Evolutionary conservation across 1,140 invertebrate species (phyloP).

Genomic region (Drosophila nasuta): DNA sequence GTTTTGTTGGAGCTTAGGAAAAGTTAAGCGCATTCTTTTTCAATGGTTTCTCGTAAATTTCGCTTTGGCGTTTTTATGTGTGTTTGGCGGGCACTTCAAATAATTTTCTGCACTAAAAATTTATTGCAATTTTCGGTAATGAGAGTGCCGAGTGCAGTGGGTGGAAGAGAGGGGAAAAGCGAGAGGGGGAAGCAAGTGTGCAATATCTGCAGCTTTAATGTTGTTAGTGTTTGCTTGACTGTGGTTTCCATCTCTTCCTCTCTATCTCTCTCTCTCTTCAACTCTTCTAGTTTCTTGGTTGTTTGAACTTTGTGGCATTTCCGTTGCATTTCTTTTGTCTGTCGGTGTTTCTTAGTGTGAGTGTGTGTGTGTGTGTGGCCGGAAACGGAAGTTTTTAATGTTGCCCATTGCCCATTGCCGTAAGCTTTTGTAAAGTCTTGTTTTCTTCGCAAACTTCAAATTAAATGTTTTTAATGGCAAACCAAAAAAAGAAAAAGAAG

Average conservation of each 20-base stretch:
- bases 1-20: slow-evolving; percentile 47
- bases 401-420: slow-evolving; percentile 67
- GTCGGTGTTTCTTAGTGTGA: slow-evolving; percentile 9
- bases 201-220: slow-evolving; percentile 55
- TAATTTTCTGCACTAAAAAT: slow-evolving; percentile 78
- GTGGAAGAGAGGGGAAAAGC: slow-evolving; percentile 1
- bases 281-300: slow-evolving; percentile 55
- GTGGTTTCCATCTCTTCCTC: slow-evolving; percentile 42
- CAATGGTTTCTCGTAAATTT: slow-evolving; percentile 72
- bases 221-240: slow-evolving; percentile 76
- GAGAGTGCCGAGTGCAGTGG: slow-evolving; percentile 64
- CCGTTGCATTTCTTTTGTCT: slow-evolving; percentile 75
- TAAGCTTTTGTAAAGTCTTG: slow-evolving; percentile 47
- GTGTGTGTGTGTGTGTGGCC: slow-evolving; percentile 51
- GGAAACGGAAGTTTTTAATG: slow-evolving; percentile 83
- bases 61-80: slow-evolving; percentile 76
- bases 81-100: slow-evolving; percentile 77
- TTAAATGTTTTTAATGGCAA: slow-evolving; percentile 66
- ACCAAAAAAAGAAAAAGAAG: slow-evolving; percentile 33
- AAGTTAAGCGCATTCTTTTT: slow-evolving; percentile 65
- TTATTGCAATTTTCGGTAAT: slow-evolving; percentile 82
- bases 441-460: slow-evolving; percentile 64
- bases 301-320: slow-evolving; percentile 82
- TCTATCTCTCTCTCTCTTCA: background rate
- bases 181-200: slow-evolving; percentile 3